Conservation (phyloP, 2,113 vertebrate species). For the Hippocampus zosterae region DNA sequence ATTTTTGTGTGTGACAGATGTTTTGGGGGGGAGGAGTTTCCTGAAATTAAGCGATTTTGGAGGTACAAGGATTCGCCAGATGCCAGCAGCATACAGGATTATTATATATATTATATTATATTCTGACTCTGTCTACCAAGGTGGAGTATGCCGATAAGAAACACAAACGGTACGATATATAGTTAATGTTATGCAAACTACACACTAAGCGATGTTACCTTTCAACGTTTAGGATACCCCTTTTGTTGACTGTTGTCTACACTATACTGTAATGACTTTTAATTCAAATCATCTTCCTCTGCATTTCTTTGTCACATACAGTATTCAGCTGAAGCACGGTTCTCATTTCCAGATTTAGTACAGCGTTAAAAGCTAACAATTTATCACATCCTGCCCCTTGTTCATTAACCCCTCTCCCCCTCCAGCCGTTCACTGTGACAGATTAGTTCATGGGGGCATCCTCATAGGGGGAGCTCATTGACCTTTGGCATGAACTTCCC, state of each 20-base stretch:
- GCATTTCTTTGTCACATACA: neutral
- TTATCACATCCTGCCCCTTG: conserved; percentile 41
- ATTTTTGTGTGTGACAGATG: no score
- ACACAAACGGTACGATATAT: no score
- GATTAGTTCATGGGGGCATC: conserved; percentile 38
- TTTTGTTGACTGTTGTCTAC: neutral
- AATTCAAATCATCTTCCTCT: conserved; percentile 12
- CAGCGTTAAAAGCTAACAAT: conserved; percentile 44
- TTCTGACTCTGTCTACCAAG: no score
- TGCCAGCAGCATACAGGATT: no score
- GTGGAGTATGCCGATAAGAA: no score
- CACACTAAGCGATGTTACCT: neutral
- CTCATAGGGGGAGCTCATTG: conserved; percentile 43
- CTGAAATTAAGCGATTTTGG: no score
- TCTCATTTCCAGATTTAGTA: conserved; percentile 40
- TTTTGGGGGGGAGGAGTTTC: no score
- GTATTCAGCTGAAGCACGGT: neutral
- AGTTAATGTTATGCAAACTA: no score
- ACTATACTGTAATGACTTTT: conserved; percentile 2
- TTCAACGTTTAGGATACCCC: neutral
- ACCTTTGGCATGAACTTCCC: conserved; percentile 46
- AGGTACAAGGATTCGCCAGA: no score
- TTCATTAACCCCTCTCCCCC: conserved; percentile 54
- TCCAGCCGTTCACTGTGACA: conserved; percentile 40
- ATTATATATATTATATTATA: no score